phyloP scores from a whole-genome alignment of 1,140 invertebrate genomes.

The Eumaeus atala region DNA sequence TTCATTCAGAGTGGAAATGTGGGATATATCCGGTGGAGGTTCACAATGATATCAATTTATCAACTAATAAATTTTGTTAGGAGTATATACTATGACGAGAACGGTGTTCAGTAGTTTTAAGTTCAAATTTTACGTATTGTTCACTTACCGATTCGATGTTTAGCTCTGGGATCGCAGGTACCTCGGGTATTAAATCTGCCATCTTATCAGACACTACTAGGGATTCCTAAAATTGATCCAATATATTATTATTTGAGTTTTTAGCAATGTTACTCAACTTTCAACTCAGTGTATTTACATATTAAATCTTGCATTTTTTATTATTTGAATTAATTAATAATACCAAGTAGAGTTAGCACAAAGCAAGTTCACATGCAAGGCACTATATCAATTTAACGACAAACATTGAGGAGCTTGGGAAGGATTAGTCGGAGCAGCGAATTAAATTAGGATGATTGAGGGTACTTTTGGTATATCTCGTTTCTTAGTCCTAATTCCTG shows the following conservation, averaged over 20 bases:
- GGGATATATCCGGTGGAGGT: no score
- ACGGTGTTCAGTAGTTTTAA: background rate
- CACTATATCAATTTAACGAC: background rate
- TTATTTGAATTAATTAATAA: background rate
- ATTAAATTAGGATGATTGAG: background rate
- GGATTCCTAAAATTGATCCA: conserved; percentile 45
- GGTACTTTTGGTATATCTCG: conserved; percentile 5
- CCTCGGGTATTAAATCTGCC: conserved; percentile 58
- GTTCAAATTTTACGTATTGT: background rate
- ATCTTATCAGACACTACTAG: conserved; percentile 50
- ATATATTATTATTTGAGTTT: background rate
- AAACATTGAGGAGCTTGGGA: background rate
- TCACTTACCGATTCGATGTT: conserved; percentile 52
- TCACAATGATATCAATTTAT: no score
- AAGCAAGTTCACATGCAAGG: conserved; percentile 12
- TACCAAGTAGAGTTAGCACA: background rate
- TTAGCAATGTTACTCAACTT: background rate
- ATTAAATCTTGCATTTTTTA: background rate
- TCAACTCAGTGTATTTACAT: background rate
- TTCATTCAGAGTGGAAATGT: no score
- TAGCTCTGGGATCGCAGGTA: conserved; percentile 53
- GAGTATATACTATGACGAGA: no score
- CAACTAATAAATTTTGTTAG: no score
- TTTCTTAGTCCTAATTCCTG: conserved; percentile 24
- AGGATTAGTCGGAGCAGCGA: background rate